A percentile compares a stretch with the other conserved stretches of the same genome.
Conservation (phyloP, 2,113 vertebrate species). For the Symphodus melops region DNA sequence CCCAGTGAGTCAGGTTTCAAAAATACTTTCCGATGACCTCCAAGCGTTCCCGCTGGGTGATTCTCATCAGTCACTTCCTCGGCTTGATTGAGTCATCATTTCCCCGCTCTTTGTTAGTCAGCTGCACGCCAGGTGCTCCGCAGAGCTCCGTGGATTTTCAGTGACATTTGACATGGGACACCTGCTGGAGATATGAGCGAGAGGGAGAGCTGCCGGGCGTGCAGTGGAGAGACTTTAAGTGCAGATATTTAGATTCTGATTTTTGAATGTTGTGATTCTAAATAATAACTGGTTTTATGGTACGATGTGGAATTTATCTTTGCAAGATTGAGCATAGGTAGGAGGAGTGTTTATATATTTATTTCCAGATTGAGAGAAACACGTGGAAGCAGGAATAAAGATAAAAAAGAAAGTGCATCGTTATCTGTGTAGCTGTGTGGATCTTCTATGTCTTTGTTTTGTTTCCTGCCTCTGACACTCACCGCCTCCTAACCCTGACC, state of each 20-base stretch:
- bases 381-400: no score
- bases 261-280: no score
- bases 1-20: conserved; percentile 52
- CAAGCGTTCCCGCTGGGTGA: conserved; percentile 57
- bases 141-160: conserved; percentile 55
- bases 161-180: conserved; percentile 63
- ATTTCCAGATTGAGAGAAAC: no score
- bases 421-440: neutral
- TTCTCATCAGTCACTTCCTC: conserved; percentile 76
- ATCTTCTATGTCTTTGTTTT: neutral
- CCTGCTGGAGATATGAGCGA: conserved; percentile 54
- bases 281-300: no score
- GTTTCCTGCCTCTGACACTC: neutral
- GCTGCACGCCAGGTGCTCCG: conserved; percentile 71
- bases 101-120: conserved; percentile 64
- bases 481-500: neutral
- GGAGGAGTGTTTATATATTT: no score
- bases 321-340: no score
- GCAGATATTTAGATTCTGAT: neutral
- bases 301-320: no score
- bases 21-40: conserved; percentile 73
- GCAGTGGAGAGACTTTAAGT: conserved; percentile 5
- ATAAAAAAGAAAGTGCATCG: neutral
- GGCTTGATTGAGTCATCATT: conserved; percentile 71
- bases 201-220: conserved; percentile 31